Evolutionary conservation across 2,113 vertebrate species (phyloP).

Genomic region (Thalassarche chlororhynchos): DNA sequence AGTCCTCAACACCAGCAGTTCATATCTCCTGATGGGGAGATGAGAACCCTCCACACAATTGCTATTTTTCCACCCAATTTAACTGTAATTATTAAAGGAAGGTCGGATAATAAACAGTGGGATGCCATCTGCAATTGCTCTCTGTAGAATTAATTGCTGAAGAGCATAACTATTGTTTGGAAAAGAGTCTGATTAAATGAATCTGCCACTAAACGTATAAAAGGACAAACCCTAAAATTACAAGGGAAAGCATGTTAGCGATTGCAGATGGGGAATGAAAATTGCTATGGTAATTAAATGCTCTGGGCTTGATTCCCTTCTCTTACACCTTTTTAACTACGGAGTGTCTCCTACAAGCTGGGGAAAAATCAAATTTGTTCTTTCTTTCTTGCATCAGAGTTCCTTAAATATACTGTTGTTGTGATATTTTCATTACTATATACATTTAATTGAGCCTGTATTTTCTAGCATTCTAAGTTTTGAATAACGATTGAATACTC

Average conservation of each 20-base stretch:
- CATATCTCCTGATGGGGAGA: not conserved
- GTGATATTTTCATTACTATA: not conserved
- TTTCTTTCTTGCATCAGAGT: not conserved
- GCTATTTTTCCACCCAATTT: not conserved
- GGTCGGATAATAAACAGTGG: not conserved
- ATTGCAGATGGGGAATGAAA: not conserved
- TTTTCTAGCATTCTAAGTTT: not conserved
- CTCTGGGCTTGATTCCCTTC: not conserved
- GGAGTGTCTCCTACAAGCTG: not conserved
- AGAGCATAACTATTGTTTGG: not conserved
- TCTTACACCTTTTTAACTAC: not conserved
- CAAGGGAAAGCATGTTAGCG: not conserved
- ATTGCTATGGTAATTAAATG: not conserved
- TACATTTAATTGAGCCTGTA: not conserved
- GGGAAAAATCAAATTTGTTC: not conserved
- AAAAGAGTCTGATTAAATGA: constrained; percentile 9
- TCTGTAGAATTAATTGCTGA: not conserved
- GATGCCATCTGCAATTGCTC: not conserved
- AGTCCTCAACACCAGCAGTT: not conserved
- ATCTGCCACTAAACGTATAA: not conserved
- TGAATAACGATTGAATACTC: not conserved
- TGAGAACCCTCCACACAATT: not conserved
- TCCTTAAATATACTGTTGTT: not conserved
- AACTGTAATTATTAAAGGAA: not conserved
- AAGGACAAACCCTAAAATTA: not conserved